Evolutionary conservation across 2,113 vertebrate genomes (phyloP), one percentile per base, ranked within the genome.

Genomic region (Fukomys damarensis): DNA sequence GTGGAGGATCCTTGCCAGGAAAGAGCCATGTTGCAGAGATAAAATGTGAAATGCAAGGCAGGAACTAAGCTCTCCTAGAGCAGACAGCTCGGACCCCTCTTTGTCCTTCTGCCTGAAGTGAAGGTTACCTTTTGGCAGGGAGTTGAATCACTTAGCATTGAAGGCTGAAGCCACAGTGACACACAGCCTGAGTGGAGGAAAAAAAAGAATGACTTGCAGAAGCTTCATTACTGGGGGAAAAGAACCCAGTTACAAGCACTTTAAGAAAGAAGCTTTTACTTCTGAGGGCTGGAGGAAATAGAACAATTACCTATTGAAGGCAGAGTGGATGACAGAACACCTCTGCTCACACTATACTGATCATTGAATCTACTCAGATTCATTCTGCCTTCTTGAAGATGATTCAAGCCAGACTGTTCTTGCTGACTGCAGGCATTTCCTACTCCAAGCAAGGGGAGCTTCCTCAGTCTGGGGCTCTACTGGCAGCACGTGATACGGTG

Each of bases 221-320:
- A 56, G 56, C 93, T 52, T 79, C 77, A 22, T 91, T 86, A 95
- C 72, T 89, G 59, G n/a, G 86, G 56, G 68, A 38, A 74, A 96
- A 92, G 94, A 92, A 88, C 65, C 66, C 8, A 0, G 77, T 84
- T 66, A 56, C 61, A 41, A 83, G 11, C 82, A 68, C 95, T 96
- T 91, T 94, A 93, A 86, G 93, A 93, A 93, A 95, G 94, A 93
- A 86, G 93, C 94, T 96, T 97, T 97, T 83, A 96, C 86, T 43
- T 83, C 66, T 43, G 91, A 86, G 79, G 93, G 56, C 81, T 95
- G 91, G 79, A 95, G 97, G 86, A 97, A 97, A 96, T 95, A 86
- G 85, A 96, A 93, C 90, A 97, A 96, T 94, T 96, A 95, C 95
- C 97, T 89, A 70, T 58, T 96, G 88, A 97, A 94, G 90, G 86